phyloP scores from a whole-genome alignment of 2,888 invertebrate species.

The Ormyrus pomaceus region DNA sequence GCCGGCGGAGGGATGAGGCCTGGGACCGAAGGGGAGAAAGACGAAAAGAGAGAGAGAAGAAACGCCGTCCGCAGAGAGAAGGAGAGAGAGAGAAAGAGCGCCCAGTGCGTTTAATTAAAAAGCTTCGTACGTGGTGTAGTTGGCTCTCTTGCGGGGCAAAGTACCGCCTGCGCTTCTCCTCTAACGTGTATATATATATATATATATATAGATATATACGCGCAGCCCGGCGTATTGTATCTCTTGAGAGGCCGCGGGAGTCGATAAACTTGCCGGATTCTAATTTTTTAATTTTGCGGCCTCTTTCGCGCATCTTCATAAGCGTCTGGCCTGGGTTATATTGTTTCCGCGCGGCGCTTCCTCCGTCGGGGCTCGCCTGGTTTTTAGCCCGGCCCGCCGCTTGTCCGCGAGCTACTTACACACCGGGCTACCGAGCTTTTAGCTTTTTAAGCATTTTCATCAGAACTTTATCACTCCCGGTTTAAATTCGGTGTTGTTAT shows the following conservation, averaged over 20 bases:
- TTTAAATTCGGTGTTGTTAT: no score
- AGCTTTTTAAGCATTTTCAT: no score
- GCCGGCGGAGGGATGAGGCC: slow-evolving; percentile 31
- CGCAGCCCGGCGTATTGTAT: slow-evolving; percentile 22
- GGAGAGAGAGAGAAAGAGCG: slow-evolving; percentile 14
- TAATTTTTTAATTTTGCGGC: slow-evolving; percentile 54
- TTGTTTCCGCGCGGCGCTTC: neutral
- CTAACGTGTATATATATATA: neutral
- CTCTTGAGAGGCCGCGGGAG: slow-evolving; percentile 25
- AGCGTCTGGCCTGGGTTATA: slow-evolving; percentile 9
- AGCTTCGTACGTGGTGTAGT: slow-evolving; percentile 61
- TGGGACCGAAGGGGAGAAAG: neutral
- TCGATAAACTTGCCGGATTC: slow-evolving; percentile 52
- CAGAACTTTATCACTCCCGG: no score
- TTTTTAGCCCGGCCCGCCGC: no score
- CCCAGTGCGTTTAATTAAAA: slow-evolving; percentile 69
- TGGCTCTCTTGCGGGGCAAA: slow-evolving; percentile 25
- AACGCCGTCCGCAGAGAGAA: slow-evolving; percentile 1
- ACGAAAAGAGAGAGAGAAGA: slow-evolving; percentile 15
- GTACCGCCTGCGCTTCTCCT: neutral
- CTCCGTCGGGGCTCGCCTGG: no score
- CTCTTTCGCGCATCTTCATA: slow-evolving; percentile 41
- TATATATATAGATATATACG: neutral
- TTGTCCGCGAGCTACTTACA: no score
- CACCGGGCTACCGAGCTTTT: no score